Percentiles rank a stretch among this genome's conserved stretches.
These are phyloP conservation scores for Trissolcus basalis DNA, from an alignment of 1,140 invertebrate genomes.

Conservation along the genomic window DNA sequence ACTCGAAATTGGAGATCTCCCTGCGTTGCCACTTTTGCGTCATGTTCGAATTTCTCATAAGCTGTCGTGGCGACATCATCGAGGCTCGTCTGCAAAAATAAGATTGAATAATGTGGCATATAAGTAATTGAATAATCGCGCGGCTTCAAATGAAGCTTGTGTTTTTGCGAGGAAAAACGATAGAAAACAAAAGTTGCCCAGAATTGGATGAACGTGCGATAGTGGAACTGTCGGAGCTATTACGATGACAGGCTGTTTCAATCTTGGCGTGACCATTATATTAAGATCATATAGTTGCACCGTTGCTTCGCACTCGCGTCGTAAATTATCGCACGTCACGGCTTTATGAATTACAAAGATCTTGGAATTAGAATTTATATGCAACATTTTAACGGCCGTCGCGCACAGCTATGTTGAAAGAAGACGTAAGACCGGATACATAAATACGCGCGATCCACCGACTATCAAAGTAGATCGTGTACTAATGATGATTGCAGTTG, in stretches of 20 bases:
- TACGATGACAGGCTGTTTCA: conserved; percentile 51
- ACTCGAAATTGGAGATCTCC: conserved; percentile 99
- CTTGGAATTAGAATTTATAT: conserved; percentile 68
- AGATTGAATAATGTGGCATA: conserved; percentile 26
- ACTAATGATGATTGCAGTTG: conserved; percentile 18
- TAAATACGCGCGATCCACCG: conserved; percentile 60
- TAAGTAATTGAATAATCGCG: conserved; percentile 28
- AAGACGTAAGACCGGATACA: conserved; percentile 61
- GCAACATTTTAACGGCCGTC: conserved; percentile 63
- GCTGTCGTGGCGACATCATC: conserved; percentile 97
- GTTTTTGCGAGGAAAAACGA: not conserved
- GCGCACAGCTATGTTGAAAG: conserved; percentile 58
- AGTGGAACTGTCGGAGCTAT: conserved; percentile 35
- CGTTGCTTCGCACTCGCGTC: conserved; percentile 45
- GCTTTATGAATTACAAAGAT: conserved; percentile 64
- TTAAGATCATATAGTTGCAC: conserved; percentile 56
- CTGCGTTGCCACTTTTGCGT: conserved; percentile 99
- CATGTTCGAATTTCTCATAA: conserved; percentile 99
- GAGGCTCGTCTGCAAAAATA: conserved; percentile 88
- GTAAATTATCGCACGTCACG: conserved; percentile 61
- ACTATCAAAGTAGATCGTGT: conserved; percentile 9
- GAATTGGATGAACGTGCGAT: too few relatives aligned
- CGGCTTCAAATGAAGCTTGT: not conserved
- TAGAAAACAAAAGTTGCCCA: not conserved
- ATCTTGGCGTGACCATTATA: conserved; percentile 54